A percentile compares a stretch with the other conserved stretches of the same genome.
phyloP scores from a whole-genome alignment of 2,888 invertebrate species.

The Leucoma salicis region DNA sequence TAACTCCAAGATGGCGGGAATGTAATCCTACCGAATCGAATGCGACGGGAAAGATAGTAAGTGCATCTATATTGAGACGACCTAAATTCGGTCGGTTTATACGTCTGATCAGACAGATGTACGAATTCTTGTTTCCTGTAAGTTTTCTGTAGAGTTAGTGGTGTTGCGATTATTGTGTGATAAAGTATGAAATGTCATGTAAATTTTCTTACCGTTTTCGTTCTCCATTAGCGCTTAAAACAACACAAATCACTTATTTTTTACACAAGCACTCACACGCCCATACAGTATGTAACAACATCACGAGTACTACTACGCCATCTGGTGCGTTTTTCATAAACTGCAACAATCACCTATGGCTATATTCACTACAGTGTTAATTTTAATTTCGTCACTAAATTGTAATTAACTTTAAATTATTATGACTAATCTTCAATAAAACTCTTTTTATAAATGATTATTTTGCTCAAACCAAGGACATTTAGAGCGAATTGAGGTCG shows the following conservation, averaged over 20 bases:
- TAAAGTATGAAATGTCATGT: slow-evolving; percentile 38
- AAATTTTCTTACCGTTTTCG: slow-evolving; percentile 66
- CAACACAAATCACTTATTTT: slow-evolving; percentile 77
- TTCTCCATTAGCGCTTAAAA: slow-evolving; percentile 64
- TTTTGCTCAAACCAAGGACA: slow-evolving; percentile 9
- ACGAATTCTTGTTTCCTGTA: slow-evolving; percentile 63
- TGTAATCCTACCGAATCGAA: slow-evolving; percentile 55
- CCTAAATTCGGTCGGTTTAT: slow-evolving; percentile 69
- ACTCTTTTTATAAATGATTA: slow-evolving; percentile 18
- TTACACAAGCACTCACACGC: slow-evolving; percentile 81
- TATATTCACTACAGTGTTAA: slow-evolving; percentile 57
- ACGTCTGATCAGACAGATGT: slow-evolving; percentile 75
- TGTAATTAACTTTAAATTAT: slow-evolving; percentile 37
- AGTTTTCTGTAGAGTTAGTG: slow-evolving; percentile 56
- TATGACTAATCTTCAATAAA: slow-evolving; percentile 33
- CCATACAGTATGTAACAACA: slow-evolving; percentile 77
- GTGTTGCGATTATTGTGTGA: slow-evolving; percentile 37
- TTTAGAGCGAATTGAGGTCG: slow-evolving; percentile 10
- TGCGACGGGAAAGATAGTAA: slow-evolving; percentile 49
- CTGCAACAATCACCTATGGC: slow-evolving; percentile 53
- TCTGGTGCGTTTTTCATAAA: slow-evolving; percentile 58
- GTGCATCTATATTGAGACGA: slow-evolving; percentile 49
- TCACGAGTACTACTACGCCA: slow-evolving; percentile 78
- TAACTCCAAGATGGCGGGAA: slow-evolving; percentile 77
- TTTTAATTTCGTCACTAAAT: slow-evolving; percentile 53